A percentile compares a stretch with the other conserved stretches of the same genome.
phyloP scores from a whole-genome alignment of 2,888 invertebrate species.

The Catonia carolina region DNA sequence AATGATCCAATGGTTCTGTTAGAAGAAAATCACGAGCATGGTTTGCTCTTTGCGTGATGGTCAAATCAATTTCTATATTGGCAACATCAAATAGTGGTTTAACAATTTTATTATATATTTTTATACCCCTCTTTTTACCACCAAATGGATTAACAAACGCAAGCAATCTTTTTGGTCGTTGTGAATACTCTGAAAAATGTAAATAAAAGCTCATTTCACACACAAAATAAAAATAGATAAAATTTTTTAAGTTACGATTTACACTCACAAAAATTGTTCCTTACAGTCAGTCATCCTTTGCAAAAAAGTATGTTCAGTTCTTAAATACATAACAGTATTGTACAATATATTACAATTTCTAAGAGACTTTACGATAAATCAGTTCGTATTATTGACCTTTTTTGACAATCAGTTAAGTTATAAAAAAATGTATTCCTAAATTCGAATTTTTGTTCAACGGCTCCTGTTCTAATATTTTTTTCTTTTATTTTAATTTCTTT shows the following conservation, averaged over 20 bases:
- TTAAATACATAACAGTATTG: no score
- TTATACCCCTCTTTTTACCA: constrained; percentile 64
- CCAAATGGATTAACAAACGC: constrained; percentile 81
- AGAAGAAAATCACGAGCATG: constrained; percentile 66
- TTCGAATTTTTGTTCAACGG: no score
- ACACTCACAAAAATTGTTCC: no score
- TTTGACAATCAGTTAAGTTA: no score
- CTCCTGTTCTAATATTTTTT: no score
- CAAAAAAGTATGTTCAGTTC: no score
- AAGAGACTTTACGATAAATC: no score
- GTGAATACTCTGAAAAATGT: constrained; percentile 44
- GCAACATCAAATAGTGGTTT: constrained; percentile 58
- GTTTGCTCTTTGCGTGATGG: constrained; percentile 65
- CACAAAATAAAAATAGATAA: not conserved
- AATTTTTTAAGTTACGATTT: constrained; percentile 2
- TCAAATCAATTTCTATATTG: constrained; percentile 57
- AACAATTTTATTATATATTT: constrained; percentile 66
- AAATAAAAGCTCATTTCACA: constrained; percentile 10
- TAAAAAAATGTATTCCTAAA: no score
- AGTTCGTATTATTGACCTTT: no score
- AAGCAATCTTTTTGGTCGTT: constrained; percentile 62
- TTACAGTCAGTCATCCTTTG: no score
- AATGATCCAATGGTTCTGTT: constrained; percentile 51
- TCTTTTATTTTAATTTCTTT: no score
- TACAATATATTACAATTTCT: no score